Evolutionary conservation across 2,113 vertebrate species (phyloP).

Genomic region (Apodemus sylvaticus): DNA sequence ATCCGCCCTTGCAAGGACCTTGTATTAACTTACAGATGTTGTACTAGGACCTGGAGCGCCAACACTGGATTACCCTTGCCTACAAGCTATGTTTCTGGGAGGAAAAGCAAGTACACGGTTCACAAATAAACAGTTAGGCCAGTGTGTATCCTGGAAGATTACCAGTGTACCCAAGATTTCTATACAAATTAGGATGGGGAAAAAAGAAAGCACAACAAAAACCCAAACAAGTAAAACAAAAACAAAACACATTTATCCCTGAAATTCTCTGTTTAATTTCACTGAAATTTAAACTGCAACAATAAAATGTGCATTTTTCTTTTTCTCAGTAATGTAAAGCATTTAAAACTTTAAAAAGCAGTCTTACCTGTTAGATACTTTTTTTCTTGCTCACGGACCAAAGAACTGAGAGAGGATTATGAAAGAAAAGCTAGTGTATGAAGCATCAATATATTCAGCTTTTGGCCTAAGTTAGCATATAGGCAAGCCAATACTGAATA

Average conservation of each 20-base stretch:
- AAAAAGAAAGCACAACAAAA: constrained; percentile 64
- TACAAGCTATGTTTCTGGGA: constrained; percentile 99
- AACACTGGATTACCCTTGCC: constrained; percentile 99
- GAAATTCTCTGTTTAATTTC: constrained; percentile 85
- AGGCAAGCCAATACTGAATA: constrained; percentile 86
- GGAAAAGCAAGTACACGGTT: constrained; percentile 99
- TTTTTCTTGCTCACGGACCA: constrained; percentile 84
- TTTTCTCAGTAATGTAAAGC: constrained; percentile 88
- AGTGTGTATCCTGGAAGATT: constrained; percentile 87
- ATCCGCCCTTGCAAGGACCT: constrained; percentile 96
- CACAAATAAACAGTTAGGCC: constrained; percentile 91
- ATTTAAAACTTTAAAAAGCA: constrained; percentile 90
- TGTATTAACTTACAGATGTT: constrained; percentile 99
- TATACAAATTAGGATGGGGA: constrained; percentile 77
- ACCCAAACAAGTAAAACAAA: constrained; percentile 66
- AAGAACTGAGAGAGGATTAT: constrained; percentile 85
- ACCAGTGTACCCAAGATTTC: constrained; percentile 84
- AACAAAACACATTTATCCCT: constrained; percentile 81
- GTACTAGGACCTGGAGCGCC: constrained; percentile 98
- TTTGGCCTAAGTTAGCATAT: constrained; percentile 75
- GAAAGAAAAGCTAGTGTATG: constrained; percentile 86
- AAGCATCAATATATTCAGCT: constrained; percentile 87
- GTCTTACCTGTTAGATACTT: constrained; percentile 88
- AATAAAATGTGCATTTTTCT: constrained; percentile 86
- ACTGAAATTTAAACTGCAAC: constrained; percentile 86